A percentile compares a stretch with the other conserved stretches of the same genome.
Evolutionary conservation across 2,113 vertebrate species (phyloP).

Genomic region (Lepus europaeus): DNA sequence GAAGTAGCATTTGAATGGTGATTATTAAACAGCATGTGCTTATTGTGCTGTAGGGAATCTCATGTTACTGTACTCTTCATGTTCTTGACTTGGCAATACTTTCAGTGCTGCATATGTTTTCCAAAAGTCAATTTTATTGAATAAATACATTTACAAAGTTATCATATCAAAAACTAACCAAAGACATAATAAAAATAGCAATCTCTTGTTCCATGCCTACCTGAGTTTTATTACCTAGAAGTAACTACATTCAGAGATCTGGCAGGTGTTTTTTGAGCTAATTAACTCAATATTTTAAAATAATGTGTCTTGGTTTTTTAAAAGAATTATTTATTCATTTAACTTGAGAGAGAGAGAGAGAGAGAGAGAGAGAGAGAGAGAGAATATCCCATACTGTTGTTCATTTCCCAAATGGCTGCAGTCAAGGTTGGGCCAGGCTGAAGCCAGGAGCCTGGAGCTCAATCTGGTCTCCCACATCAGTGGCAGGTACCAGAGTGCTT

Average conservation of each 20-base stretch:
- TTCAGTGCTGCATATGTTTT: slow-evolving; percentile 18
- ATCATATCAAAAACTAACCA: neutral
- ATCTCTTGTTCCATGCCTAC: neutral
- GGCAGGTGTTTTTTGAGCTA: neutral
- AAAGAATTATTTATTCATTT: neutral
- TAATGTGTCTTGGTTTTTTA: slow-evolving; percentile 36
- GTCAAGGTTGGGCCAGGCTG: no score
- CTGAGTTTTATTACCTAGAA: slow-evolving; percentile 14
- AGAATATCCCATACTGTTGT: no score
- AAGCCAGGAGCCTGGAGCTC: no score
- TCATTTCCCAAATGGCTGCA: no score
- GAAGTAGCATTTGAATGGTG: neutral
- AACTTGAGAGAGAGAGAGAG: no score
- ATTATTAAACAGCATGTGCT: slow-evolving; percentile 23
- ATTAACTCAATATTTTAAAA: slow-evolving; percentile 45
- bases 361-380: no score
- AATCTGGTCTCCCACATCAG: no score
- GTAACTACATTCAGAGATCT: neutral
- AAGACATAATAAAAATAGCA: neutral
- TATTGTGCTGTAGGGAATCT: neutral
- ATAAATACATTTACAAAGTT: slow-evolving; percentile 21
- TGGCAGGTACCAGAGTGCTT: no score
- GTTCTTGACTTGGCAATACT: slow-evolving; percentile 18
- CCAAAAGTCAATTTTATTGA: slow-evolving; percentile 15
- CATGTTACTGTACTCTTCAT: neutral